phyloP scores from a whole-genome alignment of 2,797 vertebrate species.

The Cyprinella venusta region DNA sequence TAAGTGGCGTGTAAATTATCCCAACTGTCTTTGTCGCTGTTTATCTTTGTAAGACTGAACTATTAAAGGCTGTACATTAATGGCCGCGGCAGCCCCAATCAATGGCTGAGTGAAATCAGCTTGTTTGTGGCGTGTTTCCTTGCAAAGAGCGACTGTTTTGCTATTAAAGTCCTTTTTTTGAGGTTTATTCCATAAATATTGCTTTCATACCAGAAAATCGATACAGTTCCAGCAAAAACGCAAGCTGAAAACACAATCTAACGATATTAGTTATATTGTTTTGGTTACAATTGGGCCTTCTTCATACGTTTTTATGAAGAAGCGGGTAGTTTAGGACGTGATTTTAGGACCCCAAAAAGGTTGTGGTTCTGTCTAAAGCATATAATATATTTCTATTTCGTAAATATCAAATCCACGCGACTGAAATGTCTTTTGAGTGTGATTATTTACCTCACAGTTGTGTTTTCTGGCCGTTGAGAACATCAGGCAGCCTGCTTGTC shows the following conservation, averaged over 20 bases:
- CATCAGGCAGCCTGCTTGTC: constrained; percentile 48
- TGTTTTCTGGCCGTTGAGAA: background rate
- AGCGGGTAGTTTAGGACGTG: background rate
- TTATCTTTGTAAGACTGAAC: constrained; percentile 82
- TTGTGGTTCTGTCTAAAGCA: background rate
- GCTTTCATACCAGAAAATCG: constrained; percentile 1
- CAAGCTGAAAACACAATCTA: background rate
- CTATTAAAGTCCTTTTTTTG: background rate
- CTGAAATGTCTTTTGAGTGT: constrained; percentile 21
- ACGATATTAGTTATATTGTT: background rate
- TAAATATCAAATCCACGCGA: background rate
- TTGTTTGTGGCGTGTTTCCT: constrained; percentile 72
- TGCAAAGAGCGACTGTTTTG: constrained; percentile 71
- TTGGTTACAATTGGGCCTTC: background rate
- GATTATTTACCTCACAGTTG: background rate
- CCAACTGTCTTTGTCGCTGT: constrained; percentile 81
- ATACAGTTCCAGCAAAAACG: constrained; percentile 1
- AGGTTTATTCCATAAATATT: constrained; percentile 10
- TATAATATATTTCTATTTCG: background rate
- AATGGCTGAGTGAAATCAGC: constrained; percentile 80
- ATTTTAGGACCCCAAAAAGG: background rate
- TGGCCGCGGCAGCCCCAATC: constrained; percentile 75
- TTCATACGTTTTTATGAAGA: background rate
- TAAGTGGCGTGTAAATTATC: constrained; percentile 89
- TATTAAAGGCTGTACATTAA: constrained; percentile 83